phyloP scores from a whole-genome alignment of 2,888 invertebrate species.

The Ceriagrion tenellum region DNA sequence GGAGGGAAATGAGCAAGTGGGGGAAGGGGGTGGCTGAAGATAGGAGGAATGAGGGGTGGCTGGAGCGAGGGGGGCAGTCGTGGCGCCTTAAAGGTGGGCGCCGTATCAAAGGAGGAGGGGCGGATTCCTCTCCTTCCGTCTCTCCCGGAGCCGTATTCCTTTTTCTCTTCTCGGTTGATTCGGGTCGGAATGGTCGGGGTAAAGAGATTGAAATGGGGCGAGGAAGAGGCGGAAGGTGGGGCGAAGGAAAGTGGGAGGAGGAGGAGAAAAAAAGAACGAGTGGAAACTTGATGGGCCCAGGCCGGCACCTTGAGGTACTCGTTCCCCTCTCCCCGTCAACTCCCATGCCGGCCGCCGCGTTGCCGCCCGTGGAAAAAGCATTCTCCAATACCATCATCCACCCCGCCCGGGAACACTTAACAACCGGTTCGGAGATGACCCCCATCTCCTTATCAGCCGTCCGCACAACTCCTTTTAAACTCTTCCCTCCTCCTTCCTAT shows the following conservation, averaged over 20 bases:
- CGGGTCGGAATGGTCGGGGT: not conserved
- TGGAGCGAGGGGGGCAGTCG: constrained; percentile 27
- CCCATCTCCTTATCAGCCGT: constrained; percentile 60
- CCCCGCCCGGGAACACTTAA: constrained; percentile 33
- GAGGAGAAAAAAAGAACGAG: not conserved
- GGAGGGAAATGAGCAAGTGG: constrained; percentile 55
- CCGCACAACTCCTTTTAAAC: constrained; percentile 48
- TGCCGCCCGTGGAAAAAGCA: constrained; percentile 55
- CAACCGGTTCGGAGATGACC: constrained; percentile 65
- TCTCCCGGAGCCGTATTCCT: not conserved
- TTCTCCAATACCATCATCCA: constrained; percentile 59
- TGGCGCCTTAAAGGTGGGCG: not conserved
- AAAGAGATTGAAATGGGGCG: not conserved
- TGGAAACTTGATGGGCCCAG: constrained; percentile 47
- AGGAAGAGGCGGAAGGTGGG: not conserved
- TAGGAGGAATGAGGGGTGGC: not conserved
- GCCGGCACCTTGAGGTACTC: constrained; percentile 50
- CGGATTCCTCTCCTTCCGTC: not conserved
- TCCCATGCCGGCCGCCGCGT: not conserved
- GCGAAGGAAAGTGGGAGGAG: not conserved
- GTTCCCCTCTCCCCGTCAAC: not conserved
- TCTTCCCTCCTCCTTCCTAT: not conserved
- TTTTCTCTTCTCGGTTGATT: not conserved
- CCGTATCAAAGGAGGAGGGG: not conserved
- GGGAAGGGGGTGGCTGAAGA: not conserved